Evolutionary conservation across 2,888 invertebrate genomes (phyloP).

Genomic region (Holacanthella duospinosa): DNA sequence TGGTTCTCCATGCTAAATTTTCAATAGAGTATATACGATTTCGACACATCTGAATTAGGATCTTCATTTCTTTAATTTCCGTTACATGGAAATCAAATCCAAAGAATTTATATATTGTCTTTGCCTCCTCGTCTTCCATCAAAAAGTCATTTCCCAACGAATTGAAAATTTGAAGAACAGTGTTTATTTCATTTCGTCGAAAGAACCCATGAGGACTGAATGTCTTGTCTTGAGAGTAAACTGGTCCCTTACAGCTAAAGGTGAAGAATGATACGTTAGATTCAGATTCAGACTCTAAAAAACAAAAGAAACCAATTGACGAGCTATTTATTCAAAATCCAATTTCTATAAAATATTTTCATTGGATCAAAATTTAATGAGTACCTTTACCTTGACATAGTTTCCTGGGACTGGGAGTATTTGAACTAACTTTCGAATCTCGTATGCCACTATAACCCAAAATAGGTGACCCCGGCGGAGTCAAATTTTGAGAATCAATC

Average conservation of each 20-base stretch:
- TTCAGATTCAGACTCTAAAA: no score
- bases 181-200: conserved; percentile 19
- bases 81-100: conserved; percentile 18
- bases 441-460: conserved; percentile 17
- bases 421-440: not conserved
- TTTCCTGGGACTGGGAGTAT: no score
- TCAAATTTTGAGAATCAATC: conserved; percentile 20
- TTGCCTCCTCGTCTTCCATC: not conserved
- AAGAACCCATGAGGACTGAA: conserved; percentile 27
- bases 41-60: conserved; percentile 18
- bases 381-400: no score
- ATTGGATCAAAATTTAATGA: not conserved
- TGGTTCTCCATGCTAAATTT: conserved; percentile 11
- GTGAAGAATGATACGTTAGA: no score
- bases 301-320: no score
- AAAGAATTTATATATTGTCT: conserved; percentile 14
- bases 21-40: conserved; percentile 26
- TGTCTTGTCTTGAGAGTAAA: conserved; percentile 14
- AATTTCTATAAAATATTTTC: no score
- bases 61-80: conserved; percentile 13
- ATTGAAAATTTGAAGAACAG: conserved; percentile 13
- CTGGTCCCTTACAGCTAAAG: conserved; percentile 30
- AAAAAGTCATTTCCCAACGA: conserved; percentile 11
- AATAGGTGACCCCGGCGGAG: conserved; percentile 34
- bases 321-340: no score